phyloP scores from a whole-genome alignment of 92 coral and sea anemone species.

The Palythoa grandiflora region DNA sequence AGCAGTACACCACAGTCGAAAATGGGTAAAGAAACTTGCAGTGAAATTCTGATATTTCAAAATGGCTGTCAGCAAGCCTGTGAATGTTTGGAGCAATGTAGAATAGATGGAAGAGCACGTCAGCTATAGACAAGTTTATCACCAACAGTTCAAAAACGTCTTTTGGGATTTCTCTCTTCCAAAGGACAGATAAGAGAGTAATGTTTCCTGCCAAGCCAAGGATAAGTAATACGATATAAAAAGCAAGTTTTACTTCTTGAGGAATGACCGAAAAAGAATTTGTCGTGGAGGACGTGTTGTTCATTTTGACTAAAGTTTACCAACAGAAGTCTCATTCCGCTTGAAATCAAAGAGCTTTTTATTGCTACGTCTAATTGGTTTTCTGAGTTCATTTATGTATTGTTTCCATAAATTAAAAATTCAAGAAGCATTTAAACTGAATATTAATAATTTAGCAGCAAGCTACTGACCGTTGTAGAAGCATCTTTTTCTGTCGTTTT shows the following conservation, averaged over 20 bases:
- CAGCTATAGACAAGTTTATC: conserved; percentile 14
- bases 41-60: conserved; percentile 7
- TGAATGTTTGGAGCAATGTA: conserved; percentile 43
- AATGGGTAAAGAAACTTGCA: conserved; percentile 46
- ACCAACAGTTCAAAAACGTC: conserved; percentile 45
- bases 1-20: conserved; percentile 21
- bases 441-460: too few relatives aligned
- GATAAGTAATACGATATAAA: conserved; percentile 5
- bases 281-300: conserved; percentile 9
- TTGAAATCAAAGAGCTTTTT: not conserved
- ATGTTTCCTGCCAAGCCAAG: conserved; percentile 38
- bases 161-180: not conserved
- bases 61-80: conserved; percentile 6
- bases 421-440: not conserved
- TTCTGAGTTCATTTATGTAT: not conserved
- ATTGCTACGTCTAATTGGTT: conserved; percentile 16
- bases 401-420: not conserved
- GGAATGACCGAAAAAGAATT: not conserved
- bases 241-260: not conserved
- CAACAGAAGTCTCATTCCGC: not conserved
- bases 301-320: conserved; percentile 8
- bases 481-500: too few relatives aligned
- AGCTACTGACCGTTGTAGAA: too few relatives aligned
- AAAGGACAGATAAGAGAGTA: conserved; percentile 5
- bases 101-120: conserved; percentile 23